Conservation (phyloP, 2,113 vertebrate genomes). For the Platysteira castanea region DNA sequence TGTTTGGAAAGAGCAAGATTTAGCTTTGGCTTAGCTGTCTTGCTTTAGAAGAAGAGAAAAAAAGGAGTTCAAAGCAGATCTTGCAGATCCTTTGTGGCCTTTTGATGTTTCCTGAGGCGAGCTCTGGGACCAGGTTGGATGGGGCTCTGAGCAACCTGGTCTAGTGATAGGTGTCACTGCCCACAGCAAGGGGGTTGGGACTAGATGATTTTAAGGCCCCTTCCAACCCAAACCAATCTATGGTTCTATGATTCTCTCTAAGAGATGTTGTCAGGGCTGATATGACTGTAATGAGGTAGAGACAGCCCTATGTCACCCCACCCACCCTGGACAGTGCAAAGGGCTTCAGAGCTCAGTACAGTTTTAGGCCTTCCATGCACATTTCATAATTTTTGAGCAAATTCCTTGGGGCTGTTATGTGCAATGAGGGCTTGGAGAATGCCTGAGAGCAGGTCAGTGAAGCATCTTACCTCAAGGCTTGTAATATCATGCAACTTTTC, state of each 20-base stretch:
- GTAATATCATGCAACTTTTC: background rate
- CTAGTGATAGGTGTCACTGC: background rate
- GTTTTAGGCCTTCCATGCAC: background rate
- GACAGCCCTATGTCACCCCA: background rate
- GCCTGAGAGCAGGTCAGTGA: background rate
- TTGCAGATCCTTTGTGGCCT: background rate
- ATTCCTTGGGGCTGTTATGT: background rate
- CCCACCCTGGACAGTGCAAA: background rate
- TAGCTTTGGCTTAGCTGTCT: background rate
- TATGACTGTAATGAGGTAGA: background rate
- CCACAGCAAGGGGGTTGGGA: background rate
- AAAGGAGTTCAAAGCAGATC: background rate
- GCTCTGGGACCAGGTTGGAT: background rate
- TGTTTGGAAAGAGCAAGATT: background rate
- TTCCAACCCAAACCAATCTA: background rate
- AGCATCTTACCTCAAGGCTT: background rate
- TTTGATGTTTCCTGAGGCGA: background rate
- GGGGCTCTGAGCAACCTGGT: background rate
- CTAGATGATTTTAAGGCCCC: background rate
- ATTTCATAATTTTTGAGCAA: background rate
- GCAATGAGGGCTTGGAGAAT: background rate
- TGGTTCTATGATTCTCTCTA: background rate
- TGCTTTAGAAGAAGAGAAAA: background rate
- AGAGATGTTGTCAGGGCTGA: background rate
- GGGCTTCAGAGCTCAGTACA: fast-evolving